phyloP scores from a whole-genome alignment of 1,140 invertebrate species.

The Nautilus pompilius region DNA sequence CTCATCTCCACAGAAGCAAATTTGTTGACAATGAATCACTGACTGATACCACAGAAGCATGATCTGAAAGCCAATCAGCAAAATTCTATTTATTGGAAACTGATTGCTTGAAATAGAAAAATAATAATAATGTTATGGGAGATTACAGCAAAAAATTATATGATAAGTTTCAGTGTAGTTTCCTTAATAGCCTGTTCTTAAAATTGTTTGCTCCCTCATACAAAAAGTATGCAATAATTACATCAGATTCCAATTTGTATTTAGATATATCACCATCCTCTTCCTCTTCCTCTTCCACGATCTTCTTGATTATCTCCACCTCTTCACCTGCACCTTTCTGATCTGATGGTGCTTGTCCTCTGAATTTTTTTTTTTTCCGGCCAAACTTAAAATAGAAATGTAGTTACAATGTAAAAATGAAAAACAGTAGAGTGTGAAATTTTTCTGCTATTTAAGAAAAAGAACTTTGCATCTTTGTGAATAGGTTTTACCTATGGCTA shows the following conservation, averaged over 20 bases:
- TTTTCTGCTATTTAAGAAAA: no score
- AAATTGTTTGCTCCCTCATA: background rate
- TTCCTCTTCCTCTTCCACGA: conserved; percentile 54
- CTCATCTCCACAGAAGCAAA: no score
- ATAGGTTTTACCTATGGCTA: no score
- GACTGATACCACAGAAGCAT: no score
- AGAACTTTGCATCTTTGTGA: no score
- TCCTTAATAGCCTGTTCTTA: background rate
- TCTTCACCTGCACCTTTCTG: conserved; percentile 12
- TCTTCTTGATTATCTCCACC: conserved; percentile 6
- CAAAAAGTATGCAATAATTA: background rate
- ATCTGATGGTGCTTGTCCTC: conserved; percentile 31
- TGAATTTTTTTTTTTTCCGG: conserved; percentile 75
- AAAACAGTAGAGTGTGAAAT: background rate
- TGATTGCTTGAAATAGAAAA: background rate
- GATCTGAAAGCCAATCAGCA: no score
- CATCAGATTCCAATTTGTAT: conserved; percentile 41
- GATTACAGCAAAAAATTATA: background rate
- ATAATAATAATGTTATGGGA: background rate
- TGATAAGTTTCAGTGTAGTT: background rate
- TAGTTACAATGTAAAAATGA: background rate
- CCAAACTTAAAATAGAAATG: conserved; percentile 66
- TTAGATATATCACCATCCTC: conserved; percentile 61
- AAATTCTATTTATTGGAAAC: conserved; percentile 13
- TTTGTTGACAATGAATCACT: no score